A percentile compares a stretch with the other conserved stretches of the same genome.
These are phyloP conservation scores for Triplophysa siluroides DNA, from an alignment of 2,113 vertebrate species.

Conservation along the genomic window DNA sequence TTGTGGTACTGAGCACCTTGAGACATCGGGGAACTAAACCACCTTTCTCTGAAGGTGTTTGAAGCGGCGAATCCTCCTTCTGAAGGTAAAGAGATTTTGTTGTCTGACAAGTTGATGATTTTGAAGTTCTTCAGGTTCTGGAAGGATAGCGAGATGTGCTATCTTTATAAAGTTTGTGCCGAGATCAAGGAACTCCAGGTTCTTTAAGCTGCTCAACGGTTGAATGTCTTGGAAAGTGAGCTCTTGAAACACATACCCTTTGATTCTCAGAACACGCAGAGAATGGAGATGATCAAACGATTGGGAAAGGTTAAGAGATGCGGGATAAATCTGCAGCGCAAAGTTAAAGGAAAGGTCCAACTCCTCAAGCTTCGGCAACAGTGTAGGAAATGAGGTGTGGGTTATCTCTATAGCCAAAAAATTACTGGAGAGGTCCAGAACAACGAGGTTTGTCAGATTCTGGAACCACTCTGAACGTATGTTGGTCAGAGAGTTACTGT, in stretches of 20 bases:
- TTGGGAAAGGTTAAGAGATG: constrained; percentile 72
- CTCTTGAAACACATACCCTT: constrained; percentile 89
- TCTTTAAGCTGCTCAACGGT: constrained; percentile 71
- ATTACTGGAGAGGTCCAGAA: constrained; percentile 91
- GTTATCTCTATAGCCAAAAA: constrained; percentile 82
- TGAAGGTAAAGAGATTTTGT: constrained; percentile 91
- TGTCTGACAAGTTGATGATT: constrained; percentile 86
- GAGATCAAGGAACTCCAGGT: constrained; percentile 87
- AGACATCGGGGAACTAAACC: constrained; percentile 63
- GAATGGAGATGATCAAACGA: constrained; percentile 78
- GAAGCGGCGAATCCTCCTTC: constrained; percentile 57
- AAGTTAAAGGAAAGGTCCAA: constrained; percentile 95
- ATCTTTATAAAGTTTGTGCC: constrained; percentile 96
- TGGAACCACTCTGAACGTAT: constrained; percentile 80
- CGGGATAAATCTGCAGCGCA: constrained; percentile 79
- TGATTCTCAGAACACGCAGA: constrained; percentile 78
- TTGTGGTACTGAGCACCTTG: constrained; percentile 57
- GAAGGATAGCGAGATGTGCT: constrained; percentile 78
- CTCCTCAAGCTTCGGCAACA: constrained; percentile 77
- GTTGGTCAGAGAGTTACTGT: constrained; percentile 84
- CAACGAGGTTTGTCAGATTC: constrained; percentile 71
- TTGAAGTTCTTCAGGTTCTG: constrained; percentile 76
- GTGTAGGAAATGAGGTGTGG: constrained; percentile 74
- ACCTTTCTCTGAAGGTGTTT: not conserved
- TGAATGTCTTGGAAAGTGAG: constrained; percentile 70